Conservation (phyloP, 1,140 invertebrate species). For the Temnothorax nylanderi region DNA sequence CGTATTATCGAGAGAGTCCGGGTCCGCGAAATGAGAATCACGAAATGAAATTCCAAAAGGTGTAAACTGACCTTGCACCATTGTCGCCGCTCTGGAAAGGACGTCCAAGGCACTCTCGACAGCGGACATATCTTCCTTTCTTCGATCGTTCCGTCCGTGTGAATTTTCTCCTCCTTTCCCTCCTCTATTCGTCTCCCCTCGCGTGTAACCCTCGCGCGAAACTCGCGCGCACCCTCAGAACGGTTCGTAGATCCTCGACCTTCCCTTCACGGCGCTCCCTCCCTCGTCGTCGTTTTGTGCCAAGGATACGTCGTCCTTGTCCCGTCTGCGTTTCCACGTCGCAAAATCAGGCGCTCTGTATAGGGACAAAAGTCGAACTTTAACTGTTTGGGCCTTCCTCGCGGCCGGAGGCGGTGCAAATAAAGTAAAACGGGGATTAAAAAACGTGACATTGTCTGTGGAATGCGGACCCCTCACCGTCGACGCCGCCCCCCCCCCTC, state of each 20-base stretch:
- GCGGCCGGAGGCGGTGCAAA: conserved; percentile 76
- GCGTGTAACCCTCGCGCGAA: neutral
- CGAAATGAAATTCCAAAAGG: conserved; percentile 3
- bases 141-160: conserved; percentile 27
- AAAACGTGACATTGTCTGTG: conserved; percentile 86
- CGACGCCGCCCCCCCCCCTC: conserved; percentile 68
- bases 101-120: conserved; percentile 95
- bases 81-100: conserved; percentile 95
- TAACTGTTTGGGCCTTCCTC: conserved; percentile 74
- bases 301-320: conserved; percentile 12
- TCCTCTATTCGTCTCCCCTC: conserved; percentile 1
- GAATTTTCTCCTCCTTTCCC: neutral
- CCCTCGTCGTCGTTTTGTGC: conserved; percentile 2
- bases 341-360: conserved; percentile 46
- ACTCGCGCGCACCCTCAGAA: neutral
- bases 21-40: neutral
- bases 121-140: conserved; percentile 81
- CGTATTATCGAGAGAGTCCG: neutral
- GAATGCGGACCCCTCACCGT: conserved; percentile 85
- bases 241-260: neutral
- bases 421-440: conserved; percentile 85
- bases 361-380: conserved; percentile 71
- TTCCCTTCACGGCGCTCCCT: neutral
- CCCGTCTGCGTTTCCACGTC: conserved; percentile 33
- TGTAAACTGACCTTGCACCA: conserved; percentile 91